These are phyloP conservation scores for Nothobranchius kuhntae DNA, from an alignment of 2,113 vertebrate genomes.

Conservation along the genomic window DNA sequence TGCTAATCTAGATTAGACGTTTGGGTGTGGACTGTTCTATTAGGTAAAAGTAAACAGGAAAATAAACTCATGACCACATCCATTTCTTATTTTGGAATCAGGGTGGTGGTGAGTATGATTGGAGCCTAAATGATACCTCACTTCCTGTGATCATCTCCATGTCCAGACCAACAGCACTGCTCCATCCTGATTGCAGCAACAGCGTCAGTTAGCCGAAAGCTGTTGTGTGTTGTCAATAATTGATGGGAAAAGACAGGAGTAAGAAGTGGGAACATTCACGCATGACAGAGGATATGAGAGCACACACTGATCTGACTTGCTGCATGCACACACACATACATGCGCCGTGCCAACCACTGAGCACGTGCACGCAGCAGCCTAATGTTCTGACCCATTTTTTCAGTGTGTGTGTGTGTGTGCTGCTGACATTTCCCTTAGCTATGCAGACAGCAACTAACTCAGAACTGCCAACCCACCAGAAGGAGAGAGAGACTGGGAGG, in stretches of 20 bases:
- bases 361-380: slow-evolving; percentile 65
- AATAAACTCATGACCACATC: slow-evolving; percentile 1
- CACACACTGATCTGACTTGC: slow-evolving; percentile 67
- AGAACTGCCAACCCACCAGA: slow-evolving; percentile 73
- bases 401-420: slow-evolving; percentile 25
- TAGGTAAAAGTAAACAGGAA: slow-evolving; percentile 16
- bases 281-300: slow-evolving; percentile 56
- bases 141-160: slow-evolving; percentile 11
- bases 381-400: slow-evolving; percentile 76
- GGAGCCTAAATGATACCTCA: slow-evolving; percentile 17
- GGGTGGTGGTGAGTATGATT: not conserved
- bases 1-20: slow-evolving; percentile 9
- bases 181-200: slow-evolving; percentile 41
- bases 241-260: slow-evolving; percentile 72
- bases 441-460: slow-evolving; percentile 73
- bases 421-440: slow-evolving; percentile 79
- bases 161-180: slow-evolving; percentile 35
- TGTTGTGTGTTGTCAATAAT: slow-evolving; percentile 73
- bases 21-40: slow-evolving; percentile 24
- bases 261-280: slow-evolving; percentile 69
- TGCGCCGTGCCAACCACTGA: slow-evolving; percentile 58
- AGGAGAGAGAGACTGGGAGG: slow-evolving; percentile 43
- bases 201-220: slow-evolving; percentile 43
- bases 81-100: not conserved
- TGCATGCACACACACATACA: slow-evolving; percentile 28